A percentile compares a stretch with the other conserved stretches of the same genome.
Evolutionary conservation across 2,797 vertebrate species (phyloP).

Genomic region (Sebastes minor): DNA sequence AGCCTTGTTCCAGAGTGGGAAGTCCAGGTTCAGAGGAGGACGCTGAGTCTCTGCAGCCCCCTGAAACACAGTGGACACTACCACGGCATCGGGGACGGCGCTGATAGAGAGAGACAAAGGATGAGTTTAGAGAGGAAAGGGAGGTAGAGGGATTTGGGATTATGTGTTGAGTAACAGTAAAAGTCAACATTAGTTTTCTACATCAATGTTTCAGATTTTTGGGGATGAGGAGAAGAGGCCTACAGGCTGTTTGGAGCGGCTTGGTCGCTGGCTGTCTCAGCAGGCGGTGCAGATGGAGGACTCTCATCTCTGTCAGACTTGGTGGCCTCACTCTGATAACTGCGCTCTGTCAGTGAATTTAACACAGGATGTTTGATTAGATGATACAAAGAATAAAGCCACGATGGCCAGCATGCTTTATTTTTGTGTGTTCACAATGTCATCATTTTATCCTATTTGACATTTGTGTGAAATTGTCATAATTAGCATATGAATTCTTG

Average conservation of each 20-base stretch:
- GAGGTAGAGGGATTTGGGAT: too few species aligned
- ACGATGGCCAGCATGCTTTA: neutral
- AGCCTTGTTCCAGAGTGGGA: conserved; percentile 69
- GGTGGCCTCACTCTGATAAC: conserved; percentile 18
- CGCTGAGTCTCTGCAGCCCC: conserved; percentile 64
- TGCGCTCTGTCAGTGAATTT: conserved; percentile 23
- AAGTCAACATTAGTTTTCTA: conserved; percentile 15
- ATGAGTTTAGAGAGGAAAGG: neutral
- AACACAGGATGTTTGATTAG: neutral
- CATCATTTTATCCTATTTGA: neutral
- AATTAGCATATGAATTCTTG: too few species aligned
- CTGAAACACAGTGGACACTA: conserved; percentile 71
- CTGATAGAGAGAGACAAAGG: conserved; percentile 22
- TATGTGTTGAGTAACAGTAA: neutral
- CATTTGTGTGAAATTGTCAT: too few species aligned
- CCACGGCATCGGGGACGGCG: conserved; percentile 48
- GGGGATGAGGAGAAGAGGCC: neutral
- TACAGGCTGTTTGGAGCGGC: conserved; percentile 49
- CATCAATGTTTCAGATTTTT: conserved; percentile 8
- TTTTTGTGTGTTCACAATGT: neutral
- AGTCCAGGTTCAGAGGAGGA: conserved; percentile 71
- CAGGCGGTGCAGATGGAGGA: conserved; percentile 40
- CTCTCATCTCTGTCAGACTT: conserved; percentile 1
- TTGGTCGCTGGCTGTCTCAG: conserved; percentile 13
- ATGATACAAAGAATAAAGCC: neutral